phyloP scores from a whole-genome alignment of 2,797 vertebrate species.

The Amazona ochrocephala region DNA sequence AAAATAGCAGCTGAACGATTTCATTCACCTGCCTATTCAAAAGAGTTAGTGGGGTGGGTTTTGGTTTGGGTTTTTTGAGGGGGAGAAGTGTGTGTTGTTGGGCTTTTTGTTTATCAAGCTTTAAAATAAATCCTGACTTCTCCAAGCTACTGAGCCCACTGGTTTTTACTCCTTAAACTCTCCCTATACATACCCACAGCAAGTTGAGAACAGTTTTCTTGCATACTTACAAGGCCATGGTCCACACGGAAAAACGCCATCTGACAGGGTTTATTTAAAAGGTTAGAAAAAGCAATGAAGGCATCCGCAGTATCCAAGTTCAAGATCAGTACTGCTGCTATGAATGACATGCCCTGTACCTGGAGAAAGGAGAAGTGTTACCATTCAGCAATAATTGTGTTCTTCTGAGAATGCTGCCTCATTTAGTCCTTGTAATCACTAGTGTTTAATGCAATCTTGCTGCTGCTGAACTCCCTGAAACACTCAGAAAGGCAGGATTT shows the following conservation, averaged over 20 bases:
- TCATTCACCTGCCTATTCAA: not conserved
- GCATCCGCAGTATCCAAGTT: conserved; percentile 93
- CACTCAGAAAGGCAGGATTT: not conserved
- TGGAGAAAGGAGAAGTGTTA: conserved; percentile 58
- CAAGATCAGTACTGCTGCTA: conserved; percentile 90
- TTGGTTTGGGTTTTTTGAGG: not conserved
- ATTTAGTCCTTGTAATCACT: not conserved
- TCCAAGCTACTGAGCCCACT: not conserved
- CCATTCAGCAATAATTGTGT: not conserved
- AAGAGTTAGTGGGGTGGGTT: not conserved
- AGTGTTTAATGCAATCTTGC: not conserved
- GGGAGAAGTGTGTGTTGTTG: not conserved
- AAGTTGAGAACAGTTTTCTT: not conserved
- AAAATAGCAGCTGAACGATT: not conserved
- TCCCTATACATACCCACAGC: not conserved
- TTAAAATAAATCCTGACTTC: not conserved
- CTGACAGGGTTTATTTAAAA: conserved; percentile 94
- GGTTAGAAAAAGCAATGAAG: conserved; percentile 94
- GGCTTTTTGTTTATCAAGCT: not conserved
- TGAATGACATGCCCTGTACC: conserved; percentile 97
- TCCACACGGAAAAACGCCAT: conserved; percentile 96
- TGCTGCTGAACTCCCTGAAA: not conserved
- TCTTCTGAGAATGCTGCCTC: not conserved
- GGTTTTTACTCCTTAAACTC: not conserved
- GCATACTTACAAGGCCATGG: conserved; percentile 91